Evolutionary conservation across 1,140 invertebrate genomes (phyloP).

Genomic region (Oppia nitens): DNA sequence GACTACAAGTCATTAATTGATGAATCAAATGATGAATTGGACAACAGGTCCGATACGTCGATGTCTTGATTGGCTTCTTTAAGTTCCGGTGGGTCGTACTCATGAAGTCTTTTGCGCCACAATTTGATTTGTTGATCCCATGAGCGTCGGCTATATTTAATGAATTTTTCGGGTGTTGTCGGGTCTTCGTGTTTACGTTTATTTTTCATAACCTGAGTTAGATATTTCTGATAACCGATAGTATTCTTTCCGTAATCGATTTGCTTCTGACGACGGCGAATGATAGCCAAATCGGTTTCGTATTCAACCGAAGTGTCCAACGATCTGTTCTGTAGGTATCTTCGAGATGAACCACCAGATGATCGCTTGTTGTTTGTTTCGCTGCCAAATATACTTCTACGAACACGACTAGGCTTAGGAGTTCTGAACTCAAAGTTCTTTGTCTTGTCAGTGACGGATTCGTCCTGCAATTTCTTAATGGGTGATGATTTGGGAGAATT

Average conservation of each 20-base stretch:
- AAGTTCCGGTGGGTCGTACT: constrained; percentile 44
- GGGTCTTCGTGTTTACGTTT: constrained; percentile 52
- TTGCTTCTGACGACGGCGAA: constrained; percentile 69
- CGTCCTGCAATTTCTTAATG: background rate
- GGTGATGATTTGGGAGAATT: background rate
- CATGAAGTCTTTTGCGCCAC: constrained; percentile 68
- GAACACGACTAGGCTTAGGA: background rate
- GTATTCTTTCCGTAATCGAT: constrained; percentile 92
- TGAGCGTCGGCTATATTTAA: constrained; percentile 69
- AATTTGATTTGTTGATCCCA: constrained; percentile 67
- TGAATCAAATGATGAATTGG: background rate
- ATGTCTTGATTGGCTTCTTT: background rate
- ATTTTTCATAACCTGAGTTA: constrained; percentile 45
- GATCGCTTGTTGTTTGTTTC: background rate
- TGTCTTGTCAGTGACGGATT: background rate
- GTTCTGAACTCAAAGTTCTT: background rate
- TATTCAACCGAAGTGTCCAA: background rate
- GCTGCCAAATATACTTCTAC: background rate
- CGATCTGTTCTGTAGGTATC: background rate
- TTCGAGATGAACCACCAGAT: background rate
- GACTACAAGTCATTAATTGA: background rate
- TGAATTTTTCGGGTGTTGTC: constrained; percentile 63
- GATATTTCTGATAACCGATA: constrained; percentile 63
- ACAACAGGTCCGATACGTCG: background rate
- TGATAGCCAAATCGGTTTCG: constrained; percentile 50